Evolutionary conservation across 2,888 invertebrate genomes (phyloP), one percentile per base, ranked within the genome.

Genomic region (Sphecodes monilicornis): DNA sequence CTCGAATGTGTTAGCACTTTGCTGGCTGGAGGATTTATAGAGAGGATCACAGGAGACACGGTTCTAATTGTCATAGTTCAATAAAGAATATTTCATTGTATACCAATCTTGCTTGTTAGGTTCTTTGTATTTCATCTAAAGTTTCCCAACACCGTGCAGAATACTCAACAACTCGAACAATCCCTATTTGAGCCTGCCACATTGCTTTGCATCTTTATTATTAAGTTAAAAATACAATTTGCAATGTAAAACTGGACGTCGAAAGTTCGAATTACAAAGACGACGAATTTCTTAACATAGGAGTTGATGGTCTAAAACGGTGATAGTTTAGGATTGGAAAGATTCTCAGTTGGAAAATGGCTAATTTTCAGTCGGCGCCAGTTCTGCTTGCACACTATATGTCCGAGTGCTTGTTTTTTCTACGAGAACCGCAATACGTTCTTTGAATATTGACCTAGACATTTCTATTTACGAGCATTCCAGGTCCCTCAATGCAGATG

Each of bases 381-480:
- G n/a, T 54, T n/a, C 54, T 10, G 11, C 54, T n/a, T 54, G n/a
- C n/a, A n/a, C 54, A n/a, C 4, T 54, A 4, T n/a, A 11, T n/a
- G 54, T 29, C 29, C 16, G 6, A 29, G 60, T 60, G 29, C 32
- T 29, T 32, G 60, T 60, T 60, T 29, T 32, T 68, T 68, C n/a
- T n/a, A n/a, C 39, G 68, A 68, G 13, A 39, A 68, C 68, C n/a
- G 36, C 39, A n/a, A 41, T n/a, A 68, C 68, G n/a, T 69, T 75
- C 69, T 32, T 29, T 72, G 64, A 70, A 87, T 78, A 41, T 82
- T 87, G 85, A 87, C 78, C 85, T 85, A 87, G 85, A 87, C 84
- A 87, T 86, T 84, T 83, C 86, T 77, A 75, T 83, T 82, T 75
- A n/a, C 54, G 70, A 78, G 26, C 66, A 50, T 18, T 66, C 50